These are phyloP conservation scores for Drosophila nannoptera DNA, from an alignment of 1,140 invertebrate species.

Conservation along the genomic window DNA sequence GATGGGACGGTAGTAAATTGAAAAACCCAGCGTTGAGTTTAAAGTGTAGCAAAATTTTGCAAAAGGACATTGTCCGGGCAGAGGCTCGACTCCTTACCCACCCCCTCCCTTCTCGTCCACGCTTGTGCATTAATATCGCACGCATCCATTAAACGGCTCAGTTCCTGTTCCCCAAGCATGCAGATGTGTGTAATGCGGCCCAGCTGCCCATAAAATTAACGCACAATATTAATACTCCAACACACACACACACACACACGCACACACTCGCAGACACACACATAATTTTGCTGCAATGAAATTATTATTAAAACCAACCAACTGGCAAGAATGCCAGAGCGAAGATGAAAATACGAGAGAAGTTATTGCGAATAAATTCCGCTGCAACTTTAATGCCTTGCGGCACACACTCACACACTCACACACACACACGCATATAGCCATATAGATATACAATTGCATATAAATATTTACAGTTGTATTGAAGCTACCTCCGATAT, in stretches of 20 bases:
- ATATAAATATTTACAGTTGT: constrained; percentile 1
- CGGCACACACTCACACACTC: background rate
- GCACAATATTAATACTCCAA: constrained; percentile 54
- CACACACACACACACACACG: background rate
- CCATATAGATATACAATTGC: background rate
- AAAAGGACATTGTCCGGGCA: constrained; percentile 32
- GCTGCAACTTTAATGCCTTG: constrained; percentile 28
- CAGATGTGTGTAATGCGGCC: constrained; percentile 40
- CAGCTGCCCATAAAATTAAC: constrained; percentile 65
- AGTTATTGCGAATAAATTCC: constrained; percentile 30
- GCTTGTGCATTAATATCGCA: constrained; percentile 67
- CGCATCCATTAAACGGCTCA: constrained; percentile 62
- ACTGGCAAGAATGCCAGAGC: constrained; percentile 29
- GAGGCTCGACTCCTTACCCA: constrained; percentile 22
- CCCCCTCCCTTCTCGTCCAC: background rate
- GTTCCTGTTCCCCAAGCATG: constrained; percentile 33
- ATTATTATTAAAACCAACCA: constrained; percentile 47
- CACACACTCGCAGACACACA: background rate
- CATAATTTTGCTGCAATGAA: constrained; percentile 31
- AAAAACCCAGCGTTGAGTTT: constrained; percentile 42
- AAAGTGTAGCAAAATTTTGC: constrained; percentile 52
- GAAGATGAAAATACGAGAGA: background rate
- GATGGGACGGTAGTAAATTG: constrained; percentile 55
- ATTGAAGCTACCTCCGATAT: too few relatives aligned
- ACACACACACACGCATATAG: too few relatives aligned